A percentile compares a stretch with the other conserved stretches of the same genome.
Evolutionary conservation across 92 coral and sea anemone genomes (phyloP).

Genomic region (Parazoanthus atlanticus): DNA sequence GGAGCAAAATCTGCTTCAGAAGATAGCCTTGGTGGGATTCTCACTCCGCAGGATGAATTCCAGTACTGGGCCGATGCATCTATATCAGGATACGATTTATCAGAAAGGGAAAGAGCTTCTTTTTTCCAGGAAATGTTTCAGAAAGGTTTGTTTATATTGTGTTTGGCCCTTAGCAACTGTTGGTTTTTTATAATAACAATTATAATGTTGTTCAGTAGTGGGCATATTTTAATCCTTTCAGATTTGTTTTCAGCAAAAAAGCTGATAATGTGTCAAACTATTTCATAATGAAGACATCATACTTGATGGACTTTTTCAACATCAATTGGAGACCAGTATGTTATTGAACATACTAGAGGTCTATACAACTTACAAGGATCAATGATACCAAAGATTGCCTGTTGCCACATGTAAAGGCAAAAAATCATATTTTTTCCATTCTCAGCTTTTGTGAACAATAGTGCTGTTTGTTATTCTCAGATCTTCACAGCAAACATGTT

Average conservation of each 20-base stretch:
- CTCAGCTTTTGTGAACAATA: too few species aligned
- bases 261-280: too few species aligned
- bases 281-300: too few species aligned
- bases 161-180: constrained; percentile 74
- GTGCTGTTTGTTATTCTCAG: too few species aligned
- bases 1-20: constrained; percentile 66
- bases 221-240: background rate
- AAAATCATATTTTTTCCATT: too few species aligned
- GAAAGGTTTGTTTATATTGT: constrained; percentile 78
- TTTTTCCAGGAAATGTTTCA: constrained; percentile 96
- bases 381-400: too few species aligned
- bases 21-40: constrained; percentile 84
- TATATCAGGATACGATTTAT: constrained; percentile 92
- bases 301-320: too few species aligned
- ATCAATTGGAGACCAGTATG: too few species aligned
- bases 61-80: constrained; percentile 99
- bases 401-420: too few species aligned
- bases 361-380: too few species aligned
- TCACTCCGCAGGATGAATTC: constrained; percentile 97
- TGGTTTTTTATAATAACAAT: background rate
- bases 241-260: background rate
- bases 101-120: constrained; percentile 94
- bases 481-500: too few species aligned
- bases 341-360: too few species aligned
- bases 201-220: background rate